A percentile compares a stretch with the other conserved stretches of the same genome.
These are phyloP conservation scores for Drosophila fuyamai DNA, from an alignment of 1,140 invertebrate genomes.

Conservation along the genomic window DNA sequence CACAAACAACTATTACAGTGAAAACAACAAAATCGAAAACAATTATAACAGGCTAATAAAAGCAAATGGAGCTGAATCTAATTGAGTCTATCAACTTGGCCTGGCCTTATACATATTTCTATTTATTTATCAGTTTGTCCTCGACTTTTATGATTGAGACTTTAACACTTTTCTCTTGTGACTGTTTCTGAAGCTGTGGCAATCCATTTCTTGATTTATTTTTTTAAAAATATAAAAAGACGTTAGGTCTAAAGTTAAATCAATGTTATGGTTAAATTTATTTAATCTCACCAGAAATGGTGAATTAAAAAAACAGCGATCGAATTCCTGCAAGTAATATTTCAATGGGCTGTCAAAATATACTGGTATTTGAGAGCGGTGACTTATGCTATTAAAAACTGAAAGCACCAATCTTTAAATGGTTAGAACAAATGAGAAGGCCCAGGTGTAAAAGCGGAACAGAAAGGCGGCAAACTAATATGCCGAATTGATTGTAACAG, in stretches of 20 bases:
- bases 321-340: slow-evolving; percentile 2
- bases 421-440: slow-evolving; percentile 25
- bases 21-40: slow-evolving; percentile 17
- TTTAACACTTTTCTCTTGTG: not conserved
- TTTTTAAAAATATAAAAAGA: too few relatives aligned
- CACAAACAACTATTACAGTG: slow-evolving; percentile 28
- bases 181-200: too few relatives aligned
- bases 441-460: slow-evolving; percentile 36
- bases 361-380: slow-evolving; percentile 21
- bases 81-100: slow-evolving; percentile 4
- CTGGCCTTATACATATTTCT: slow-evolving; percentile 13
- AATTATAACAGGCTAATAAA: slow-evolving; percentile 33
- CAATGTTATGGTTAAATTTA: not conserved
- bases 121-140: slow-evolving; percentile 20
- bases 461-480: slow-evolving; percentile 41
- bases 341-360: slow-evolving; percentile 4
- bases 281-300: not conserved
- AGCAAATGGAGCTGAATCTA: slow-evolving; percentile 26
- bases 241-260: too few relatives aligned
- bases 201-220: too few relatives aligned
- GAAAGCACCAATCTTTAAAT: slow-evolving; percentile 10
- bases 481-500: slow-evolving; percentile 37
- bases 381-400: slow-evolving; percentile 24
- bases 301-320: too few relatives aligned
- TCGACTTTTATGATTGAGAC: slow-evolving; percentile 15